Conservation (phyloP, 1,140 invertebrate species). For the Pseudomyrmex gracilis region DNA sequence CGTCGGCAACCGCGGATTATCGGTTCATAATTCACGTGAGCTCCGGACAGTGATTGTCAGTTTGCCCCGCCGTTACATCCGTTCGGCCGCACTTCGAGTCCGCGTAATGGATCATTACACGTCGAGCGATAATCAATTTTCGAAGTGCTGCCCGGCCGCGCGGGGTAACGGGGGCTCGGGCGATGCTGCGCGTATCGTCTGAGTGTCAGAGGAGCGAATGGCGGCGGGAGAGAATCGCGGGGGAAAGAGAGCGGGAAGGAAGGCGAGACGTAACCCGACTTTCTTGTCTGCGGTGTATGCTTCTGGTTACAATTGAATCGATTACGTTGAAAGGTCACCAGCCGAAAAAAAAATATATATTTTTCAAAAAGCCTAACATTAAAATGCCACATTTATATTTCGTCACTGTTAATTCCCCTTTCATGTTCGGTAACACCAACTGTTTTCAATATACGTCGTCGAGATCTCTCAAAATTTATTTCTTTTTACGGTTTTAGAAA, state of each 20-base stretch:
- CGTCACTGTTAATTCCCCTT: slow-evolving; percentile 22
- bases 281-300: slow-evolving; percentile 25
- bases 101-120: slow-evolving; percentile 81
- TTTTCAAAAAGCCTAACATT: slow-evolving; percentile 13
- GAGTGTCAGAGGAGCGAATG: neutral
- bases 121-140: slow-evolving; percentile 82
- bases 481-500: neutral
- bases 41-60: slow-evolving; percentile 83
- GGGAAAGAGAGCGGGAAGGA: slow-evolving; percentile 24
- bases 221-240: neutral
- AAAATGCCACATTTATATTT: neutral
- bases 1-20: slow-evolving; percentile 81
- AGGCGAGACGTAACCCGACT: slow-evolving; percentile 29
- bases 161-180: neutral
- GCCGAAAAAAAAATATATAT: slow-evolving; percentile 12
- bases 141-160: slow-evolving; percentile 62
- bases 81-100: slow-evolving; percentile 73
- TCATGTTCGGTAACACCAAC: neutral
- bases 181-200: neutral
- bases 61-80: slow-evolving; percentile 79
- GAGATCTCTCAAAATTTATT: slow-evolving; percentile 17
- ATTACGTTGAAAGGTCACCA: slow-evolving; percentile 41
- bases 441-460: neutral
- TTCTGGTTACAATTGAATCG: slow-evolving; percentile 60
- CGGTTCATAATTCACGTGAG: slow-evolving; percentile 81